Conservation (phyloP, 2,113 vertebrate genomes). For the Dicrurus megarhynchus region DNA sequence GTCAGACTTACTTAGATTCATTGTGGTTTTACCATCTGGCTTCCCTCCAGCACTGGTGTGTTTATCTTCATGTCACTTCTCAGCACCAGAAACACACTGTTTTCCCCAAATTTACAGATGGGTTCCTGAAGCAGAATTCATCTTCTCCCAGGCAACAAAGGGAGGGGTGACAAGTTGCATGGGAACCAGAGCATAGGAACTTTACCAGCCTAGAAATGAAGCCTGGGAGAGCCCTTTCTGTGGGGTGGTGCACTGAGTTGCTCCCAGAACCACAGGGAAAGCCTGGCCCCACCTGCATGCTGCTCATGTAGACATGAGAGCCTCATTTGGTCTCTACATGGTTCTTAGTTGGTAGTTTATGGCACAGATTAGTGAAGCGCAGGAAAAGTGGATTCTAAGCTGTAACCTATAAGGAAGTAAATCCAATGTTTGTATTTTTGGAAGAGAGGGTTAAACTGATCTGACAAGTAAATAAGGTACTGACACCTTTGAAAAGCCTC, state of each 20-base stretch:
- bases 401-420: neutral
- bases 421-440: neutral
- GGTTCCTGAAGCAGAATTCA: neutral
- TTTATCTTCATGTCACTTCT: neutral
- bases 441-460: neutral
- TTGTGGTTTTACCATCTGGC: neutral
- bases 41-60: neutral
- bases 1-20: neutral
- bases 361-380: neutral
- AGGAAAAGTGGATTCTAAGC: neutral
- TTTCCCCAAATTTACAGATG: neutral
- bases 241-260: accelerated
- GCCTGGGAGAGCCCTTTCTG: neutral
- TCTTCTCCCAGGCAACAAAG: neutral
- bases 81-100: neutral
- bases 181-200: neutral
- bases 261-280: neutral
- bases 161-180: neutral
- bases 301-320: neutral
- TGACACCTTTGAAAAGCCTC: neutral
- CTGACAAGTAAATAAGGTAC: neutral
- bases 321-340: accelerated
- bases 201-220: neutral
- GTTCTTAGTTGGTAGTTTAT: neutral
- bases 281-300: neutral